Conservation (phyloP, 2,888 invertebrate genomes). For the Scrobipalpa atriplicella region DNA sequence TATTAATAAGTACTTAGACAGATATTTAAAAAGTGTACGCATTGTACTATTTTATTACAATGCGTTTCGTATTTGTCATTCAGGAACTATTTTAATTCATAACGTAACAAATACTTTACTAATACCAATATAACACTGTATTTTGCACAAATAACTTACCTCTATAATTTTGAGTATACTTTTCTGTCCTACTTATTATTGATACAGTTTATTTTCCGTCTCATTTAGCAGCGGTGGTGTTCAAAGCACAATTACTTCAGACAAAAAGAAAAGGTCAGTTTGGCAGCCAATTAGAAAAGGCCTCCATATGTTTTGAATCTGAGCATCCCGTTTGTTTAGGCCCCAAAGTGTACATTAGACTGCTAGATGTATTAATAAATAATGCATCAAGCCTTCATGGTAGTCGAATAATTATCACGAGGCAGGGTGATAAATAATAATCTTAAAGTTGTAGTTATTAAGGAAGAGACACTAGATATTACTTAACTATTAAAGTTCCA, state of each 20-base stretch:
- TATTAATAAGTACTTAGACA: no score
- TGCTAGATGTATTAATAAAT: neutral
- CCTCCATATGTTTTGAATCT: slow-evolving; percentile 21
- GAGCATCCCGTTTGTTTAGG: slow-evolving; percentile 10
- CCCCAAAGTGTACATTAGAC: neutral
- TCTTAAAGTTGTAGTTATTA: no score
- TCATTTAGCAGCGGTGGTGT: neutral
- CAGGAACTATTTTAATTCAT: no score
- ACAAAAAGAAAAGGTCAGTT: slow-evolving; percentile 29
- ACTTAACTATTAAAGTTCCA: no score
- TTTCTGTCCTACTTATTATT: neutral
- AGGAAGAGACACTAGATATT: no score
- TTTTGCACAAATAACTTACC: no score
- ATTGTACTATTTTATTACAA: no score
- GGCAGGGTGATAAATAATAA: neutral
- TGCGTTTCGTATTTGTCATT: no score
- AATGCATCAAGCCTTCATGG: neutral
- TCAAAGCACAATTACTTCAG: neutral
- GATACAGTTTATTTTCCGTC: neutral
- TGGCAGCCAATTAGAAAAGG: slow-evolving; percentile 28
- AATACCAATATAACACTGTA: no score
- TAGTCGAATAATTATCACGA: neutral
- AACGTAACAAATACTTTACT: no score
- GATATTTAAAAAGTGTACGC: no score
- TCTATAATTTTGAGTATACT: no score